These are phyloP conservation scores for Taxidea taxus DNA, from an alignment of 2,113 vertebrate species.

Conservation along the genomic window DNA sequence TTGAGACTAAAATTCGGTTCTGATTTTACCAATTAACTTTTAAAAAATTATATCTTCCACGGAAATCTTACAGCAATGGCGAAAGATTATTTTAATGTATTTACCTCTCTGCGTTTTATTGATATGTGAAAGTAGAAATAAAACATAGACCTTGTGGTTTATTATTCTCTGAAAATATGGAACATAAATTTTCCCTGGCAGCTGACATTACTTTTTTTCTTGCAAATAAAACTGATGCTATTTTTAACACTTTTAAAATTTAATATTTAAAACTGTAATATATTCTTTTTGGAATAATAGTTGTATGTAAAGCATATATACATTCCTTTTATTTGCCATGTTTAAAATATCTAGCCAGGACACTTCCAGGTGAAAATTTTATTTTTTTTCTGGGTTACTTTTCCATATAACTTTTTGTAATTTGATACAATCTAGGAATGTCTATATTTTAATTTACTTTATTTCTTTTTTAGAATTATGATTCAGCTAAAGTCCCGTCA, in stretches of 20 bases:
- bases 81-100: slow-evolving; percentile 88
- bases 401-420: slow-evolving; percentile 48
- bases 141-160: slow-evolving; percentile 30
- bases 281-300: slow-evolving; percentile 17
- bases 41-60: slow-evolving; percentile 80
- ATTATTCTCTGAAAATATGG: slow-evolving; percentile 58
- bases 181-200: slow-evolving; percentile 46
- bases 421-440: slow-evolving; percentile 2
- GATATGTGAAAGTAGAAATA: slow-evolving; percentile 39
- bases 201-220: slow-evolving; percentile 39
- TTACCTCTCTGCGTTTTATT: slow-evolving; percentile 68
- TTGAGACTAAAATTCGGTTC: slow-evolving; percentile 82
- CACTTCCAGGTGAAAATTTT: slow-evolving; percentile 51
- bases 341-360: slow-evolving; percentile 23
- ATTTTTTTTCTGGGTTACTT: slow-evolving; percentile 56
- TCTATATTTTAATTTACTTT: slow-evolving; percentile 55
- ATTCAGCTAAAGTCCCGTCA: slow-evolving; percentile 61
- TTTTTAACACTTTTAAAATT: slow-evolving; percentile 42
- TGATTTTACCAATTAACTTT: slow-evolving; percentile 78
- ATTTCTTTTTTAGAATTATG: slow-evolving; percentile 81
- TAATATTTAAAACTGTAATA: slow-evolving; percentile 15
- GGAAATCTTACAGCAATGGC: slow-evolving; percentile 97
- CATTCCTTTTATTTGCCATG: slow-evolving; percentile 47
- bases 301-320: slow-evolving; percentile 21
- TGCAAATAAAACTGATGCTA: slow-evolving; percentile 65